phyloP scores from a whole-genome alignment of 35 echinoderm and acorn worm genomes.

The Apostichopus californicus region DNA sequence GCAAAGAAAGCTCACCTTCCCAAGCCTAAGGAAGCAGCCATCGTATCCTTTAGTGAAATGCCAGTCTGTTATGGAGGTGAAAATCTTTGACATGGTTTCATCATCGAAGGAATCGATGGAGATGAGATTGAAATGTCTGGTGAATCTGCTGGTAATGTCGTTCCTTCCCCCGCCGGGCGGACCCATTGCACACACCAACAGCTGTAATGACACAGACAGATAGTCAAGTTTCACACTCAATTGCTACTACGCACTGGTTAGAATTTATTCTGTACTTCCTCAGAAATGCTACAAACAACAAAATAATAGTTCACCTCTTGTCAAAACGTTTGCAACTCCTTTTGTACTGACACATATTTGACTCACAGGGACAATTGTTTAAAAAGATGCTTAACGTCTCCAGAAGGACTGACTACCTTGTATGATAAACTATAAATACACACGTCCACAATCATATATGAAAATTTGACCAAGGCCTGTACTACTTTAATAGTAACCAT shows the following conservation, averaged over 20 bases:
- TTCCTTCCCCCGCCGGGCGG: constrained; percentile 97
- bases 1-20: constrained; percentile 68
- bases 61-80: constrained; percentile 93
- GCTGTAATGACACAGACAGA: constrained; percentile 53
- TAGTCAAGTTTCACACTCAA: no score
- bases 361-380: no score
- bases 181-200: constrained; percentile 93
- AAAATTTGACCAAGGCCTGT: no score
- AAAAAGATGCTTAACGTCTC: no score
- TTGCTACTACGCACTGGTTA: background rate
- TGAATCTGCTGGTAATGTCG: constrained; percentile 95
- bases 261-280: background rate
- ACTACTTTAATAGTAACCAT: no score
- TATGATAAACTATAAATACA: no score
- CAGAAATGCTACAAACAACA: no score
- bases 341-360: no score
- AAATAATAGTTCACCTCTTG: no score
- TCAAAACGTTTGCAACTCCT: no score
- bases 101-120: constrained; percentile 98
- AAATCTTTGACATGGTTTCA: constrained; percentile 95
- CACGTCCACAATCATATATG: no score
- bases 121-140: constrained; percentile 90
- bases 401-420: no score
- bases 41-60: constrained; percentile 91
- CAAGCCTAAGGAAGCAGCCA: constrained; percentile 71